Conservation (phyloP, 2,797 vertebrate species). For the Ctenosaura bakeri region DNA sequence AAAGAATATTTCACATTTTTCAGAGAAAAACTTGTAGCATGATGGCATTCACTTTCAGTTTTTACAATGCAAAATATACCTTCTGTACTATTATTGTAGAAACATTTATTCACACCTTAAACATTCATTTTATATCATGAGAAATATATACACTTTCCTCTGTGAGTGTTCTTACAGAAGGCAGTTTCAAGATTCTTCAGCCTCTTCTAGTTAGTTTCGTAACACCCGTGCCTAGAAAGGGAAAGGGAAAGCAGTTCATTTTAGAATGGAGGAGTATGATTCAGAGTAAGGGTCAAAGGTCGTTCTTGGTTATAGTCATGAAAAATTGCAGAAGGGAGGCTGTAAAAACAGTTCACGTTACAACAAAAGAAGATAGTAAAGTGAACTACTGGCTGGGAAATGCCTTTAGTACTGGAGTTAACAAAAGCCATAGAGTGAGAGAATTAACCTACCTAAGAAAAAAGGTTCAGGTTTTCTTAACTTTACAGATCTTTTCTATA, state of each 20-base stretch:
- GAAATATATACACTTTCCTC: no score
- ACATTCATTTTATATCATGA: not conserved
- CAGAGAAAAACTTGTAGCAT: not conserved
- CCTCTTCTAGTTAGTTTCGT: not conserved
- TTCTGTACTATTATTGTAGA: not conserved
- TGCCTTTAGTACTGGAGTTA: not conserved
- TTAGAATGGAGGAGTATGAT: not conserved
- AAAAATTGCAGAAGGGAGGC: not conserved
- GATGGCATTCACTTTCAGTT: not conserved
- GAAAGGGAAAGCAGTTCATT: not conserved
- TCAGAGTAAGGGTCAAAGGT: not conserved
- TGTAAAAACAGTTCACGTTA: not conserved
- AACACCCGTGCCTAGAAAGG: not conserved
- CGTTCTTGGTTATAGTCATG: not conserved
- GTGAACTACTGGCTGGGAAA: not conserved
- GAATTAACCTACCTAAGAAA: no score
- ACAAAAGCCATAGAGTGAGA: not conserved
- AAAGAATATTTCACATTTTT: not conserved
- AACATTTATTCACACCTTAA: not conserved
- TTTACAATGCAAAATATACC: not conserved
- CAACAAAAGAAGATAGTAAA: not conserved
- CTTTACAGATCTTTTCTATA: not conserved
- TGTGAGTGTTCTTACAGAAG: not conserved
- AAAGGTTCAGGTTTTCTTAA: not conserved
- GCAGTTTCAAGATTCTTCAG: not conserved